Percentiles rank a stretch among this genome's conserved stretches.
Conservation (phyloP, 1,140 invertebrate species). For the Cotesia glomerata region DNA sequence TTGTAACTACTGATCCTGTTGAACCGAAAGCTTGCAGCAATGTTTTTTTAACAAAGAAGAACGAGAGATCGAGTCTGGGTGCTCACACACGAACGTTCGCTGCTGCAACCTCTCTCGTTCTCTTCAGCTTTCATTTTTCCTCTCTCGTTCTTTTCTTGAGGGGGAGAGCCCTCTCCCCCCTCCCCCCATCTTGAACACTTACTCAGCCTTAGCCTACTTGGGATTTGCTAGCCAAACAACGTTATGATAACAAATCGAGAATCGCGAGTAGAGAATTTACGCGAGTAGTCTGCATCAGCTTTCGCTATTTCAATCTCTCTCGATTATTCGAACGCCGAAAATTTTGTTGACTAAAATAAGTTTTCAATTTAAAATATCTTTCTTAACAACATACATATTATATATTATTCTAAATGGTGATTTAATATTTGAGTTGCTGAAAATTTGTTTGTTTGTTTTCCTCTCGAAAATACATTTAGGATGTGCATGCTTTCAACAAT, state of each 20-base stretch:
- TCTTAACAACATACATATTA: too few relatives aligned
- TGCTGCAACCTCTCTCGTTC: neutral
- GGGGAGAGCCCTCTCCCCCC: neutral
- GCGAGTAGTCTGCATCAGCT: constrained; percentile 1
- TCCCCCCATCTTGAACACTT: neutral
- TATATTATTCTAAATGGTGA: too few relatives aligned
- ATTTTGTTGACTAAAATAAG: neutral
- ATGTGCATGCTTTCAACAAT: too few relatives aligned
- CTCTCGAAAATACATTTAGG: too few relatives aligned
- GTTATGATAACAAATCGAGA: constrained; percentile 36
- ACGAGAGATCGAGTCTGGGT: constrained; percentile 2
- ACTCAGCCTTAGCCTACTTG: constrained; percentile 14
- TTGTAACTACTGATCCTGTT: constrained; percentile 1
- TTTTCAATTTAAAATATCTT: too few relatives aligned
- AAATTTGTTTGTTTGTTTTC: too few relatives aligned
- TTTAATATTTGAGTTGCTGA: too few relatives aligned
- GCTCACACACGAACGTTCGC: neutral
- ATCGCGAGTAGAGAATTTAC: constrained; percentile 27
- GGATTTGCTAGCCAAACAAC: constrained; percentile 37
- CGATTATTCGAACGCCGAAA: neutral
- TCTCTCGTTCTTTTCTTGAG: neutral
- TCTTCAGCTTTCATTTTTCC: too few relatives aligned
- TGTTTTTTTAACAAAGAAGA: constrained; percentile 5
- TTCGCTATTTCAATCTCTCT: constrained; percentile 1
- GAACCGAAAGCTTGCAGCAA: neutral